These are phyloP conservation scores for Spinus pinus DNA, from an alignment of 2,797 vertebrate genomes.

Conservation along the genomic window DNA sequence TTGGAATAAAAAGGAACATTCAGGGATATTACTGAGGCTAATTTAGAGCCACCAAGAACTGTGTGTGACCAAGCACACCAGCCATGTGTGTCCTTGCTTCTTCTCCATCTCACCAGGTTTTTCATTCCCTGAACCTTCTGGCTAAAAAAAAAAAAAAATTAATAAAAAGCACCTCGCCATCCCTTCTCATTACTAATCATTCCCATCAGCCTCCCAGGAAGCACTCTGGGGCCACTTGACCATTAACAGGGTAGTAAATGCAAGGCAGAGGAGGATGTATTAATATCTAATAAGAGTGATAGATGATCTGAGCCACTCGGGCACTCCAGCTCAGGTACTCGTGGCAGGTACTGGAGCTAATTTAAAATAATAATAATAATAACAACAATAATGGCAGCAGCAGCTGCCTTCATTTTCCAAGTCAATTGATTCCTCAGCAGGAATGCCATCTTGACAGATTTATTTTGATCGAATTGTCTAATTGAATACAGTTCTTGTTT, in stretches of 20 bases:
- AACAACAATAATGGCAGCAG: slow-evolving; percentile 34
- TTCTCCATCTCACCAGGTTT: not conserved
- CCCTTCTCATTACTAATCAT: slow-evolving; percentile 22
- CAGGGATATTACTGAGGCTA: not conserved
- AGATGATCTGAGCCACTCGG: slow-evolving; percentile 17
- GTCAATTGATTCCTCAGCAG: slow-evolving; percentile 65
- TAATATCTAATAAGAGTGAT: slow-evolving; percentile 64
- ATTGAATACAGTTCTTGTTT: slow-evolving; percentile 70
- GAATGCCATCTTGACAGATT: slow-evolving; percentile 73
- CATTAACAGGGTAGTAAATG: slow-evolving; percentile 42
- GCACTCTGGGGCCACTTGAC: slow-evolving; percentile 44
- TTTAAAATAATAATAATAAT: slow-evolving; percentile 63
- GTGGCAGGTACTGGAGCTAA: slow-evolving; percentile 34
- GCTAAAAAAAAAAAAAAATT: not conserved
- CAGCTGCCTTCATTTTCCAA: slow-evolving; percentile 58
- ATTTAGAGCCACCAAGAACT: not conserved
- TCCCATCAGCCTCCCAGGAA: slow-evolving; percentile 32
- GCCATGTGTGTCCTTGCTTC: accelerated
- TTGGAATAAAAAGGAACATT: not conserved
- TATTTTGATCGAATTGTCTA: slow-evolving; percentile 76
- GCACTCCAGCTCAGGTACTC: slow-evolving; percentile 21
- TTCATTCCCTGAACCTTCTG: not conserved
- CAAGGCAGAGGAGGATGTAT: slow-evolving; percentile 12
- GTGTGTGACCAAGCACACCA: not conserved
- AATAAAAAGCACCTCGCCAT: not conserved